phyloP scores from a whole-genome alignment of 2,113 vertebrate species.

The Paradoxurus hermaphroditus region DNA sequence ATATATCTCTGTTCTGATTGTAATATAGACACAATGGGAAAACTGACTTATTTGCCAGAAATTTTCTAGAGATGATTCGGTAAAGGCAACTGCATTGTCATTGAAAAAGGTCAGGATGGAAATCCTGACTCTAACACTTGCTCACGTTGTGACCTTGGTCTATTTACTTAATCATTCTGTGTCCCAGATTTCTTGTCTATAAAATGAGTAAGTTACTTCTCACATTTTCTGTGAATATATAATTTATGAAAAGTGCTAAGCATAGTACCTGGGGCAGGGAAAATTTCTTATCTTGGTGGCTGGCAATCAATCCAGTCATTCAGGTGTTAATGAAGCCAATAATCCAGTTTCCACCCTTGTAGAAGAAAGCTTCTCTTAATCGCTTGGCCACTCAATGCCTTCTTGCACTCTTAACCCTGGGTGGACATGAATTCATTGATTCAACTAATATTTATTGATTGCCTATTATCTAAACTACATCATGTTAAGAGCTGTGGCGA shows the following conservation, averaged over 20 bases:
- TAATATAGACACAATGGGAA: neutral
- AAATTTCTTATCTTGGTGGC: neutral
- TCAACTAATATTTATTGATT: conserved; percentile 49
- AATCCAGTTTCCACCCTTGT: neutral
- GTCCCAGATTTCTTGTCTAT: neutral
- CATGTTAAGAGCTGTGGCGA: neutral
- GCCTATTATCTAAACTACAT: neutral
- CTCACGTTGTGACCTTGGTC: neutral
- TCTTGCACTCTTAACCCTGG: neutral
- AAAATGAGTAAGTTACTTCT: conserved; percentile 14
- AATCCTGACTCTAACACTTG: neutral
- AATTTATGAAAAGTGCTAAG: neutral
- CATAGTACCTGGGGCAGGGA: neutral
- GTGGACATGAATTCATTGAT: conserved; percentile 5
- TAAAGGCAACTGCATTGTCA: neutral
- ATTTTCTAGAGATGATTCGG: neutral
- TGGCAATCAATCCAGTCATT: conserved; percentile 4
- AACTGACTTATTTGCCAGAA: neutral
- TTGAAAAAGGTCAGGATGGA: neutral
- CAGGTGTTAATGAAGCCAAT: conserved; percentile 6
- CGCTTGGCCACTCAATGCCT: neutral
- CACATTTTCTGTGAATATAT: neutral
- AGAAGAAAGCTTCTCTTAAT: neutral
- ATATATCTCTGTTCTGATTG: neutral
- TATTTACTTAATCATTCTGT: neutral